phyloP scores from a whole-genome alignment of 2,888 invertebrate genomes.

The Lacanobia oleracea region DNA sequence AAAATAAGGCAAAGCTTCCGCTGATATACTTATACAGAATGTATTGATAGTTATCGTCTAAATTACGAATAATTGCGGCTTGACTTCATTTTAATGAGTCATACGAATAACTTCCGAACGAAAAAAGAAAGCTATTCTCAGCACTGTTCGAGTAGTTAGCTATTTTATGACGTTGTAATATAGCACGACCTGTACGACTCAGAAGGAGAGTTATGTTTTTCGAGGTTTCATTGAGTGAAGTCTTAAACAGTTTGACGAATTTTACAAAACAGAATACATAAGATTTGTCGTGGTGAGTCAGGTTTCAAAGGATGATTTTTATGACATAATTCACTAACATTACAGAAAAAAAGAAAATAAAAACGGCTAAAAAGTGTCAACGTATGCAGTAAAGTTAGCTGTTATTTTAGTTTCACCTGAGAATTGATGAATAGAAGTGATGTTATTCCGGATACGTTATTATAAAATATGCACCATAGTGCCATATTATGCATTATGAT shows the following conservation, averaged over 20 bases:
- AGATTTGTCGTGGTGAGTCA: too few species aligned
- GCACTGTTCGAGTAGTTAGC: not conserved
- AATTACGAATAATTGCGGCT: conserved; percentile 25
- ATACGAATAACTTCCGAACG: not conserved
- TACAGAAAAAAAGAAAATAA: not conserved
- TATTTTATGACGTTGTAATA: not conserved
- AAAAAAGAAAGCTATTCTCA: not conserved
- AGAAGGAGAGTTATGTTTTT: conserved; percentile 1
- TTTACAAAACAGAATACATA: not conserved
- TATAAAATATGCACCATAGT: conserved; percentile 9
- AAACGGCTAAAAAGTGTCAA: not conserved
- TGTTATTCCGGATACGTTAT: not conserved
- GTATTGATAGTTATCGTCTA: conserved; percentile 16
- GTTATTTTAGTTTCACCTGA: not conserved
- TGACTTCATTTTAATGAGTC: conserved; percentile 5
- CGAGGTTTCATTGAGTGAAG: not conserved
- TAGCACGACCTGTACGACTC: too few species aligned
- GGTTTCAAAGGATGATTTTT: not conserved
- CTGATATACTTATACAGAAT: conserved; percentile 26
- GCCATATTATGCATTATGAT: conserved; percentile 19
- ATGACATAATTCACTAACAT: not conserved
- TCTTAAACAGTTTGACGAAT: not conserved
- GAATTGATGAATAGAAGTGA: not conserved
- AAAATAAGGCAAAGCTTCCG: conserved; percentile 26
- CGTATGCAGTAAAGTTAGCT: not conserved